phyloP scores from a whole-genome alignment of 2,888 invertebrate genomes.

The Coleophora flavipennella region DNA sequence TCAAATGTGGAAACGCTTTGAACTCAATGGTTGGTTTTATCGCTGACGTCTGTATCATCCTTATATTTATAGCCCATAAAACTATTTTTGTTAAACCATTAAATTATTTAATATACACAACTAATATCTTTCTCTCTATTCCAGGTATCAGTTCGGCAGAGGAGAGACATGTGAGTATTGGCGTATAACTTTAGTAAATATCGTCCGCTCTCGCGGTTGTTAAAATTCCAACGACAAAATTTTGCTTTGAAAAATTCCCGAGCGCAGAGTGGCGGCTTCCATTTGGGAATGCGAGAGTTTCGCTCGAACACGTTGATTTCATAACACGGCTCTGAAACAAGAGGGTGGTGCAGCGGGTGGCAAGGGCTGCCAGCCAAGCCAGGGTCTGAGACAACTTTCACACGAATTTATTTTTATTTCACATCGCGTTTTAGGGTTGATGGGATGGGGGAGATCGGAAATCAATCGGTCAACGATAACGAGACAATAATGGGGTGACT shows the following conservation, averaged over 20 bases:
- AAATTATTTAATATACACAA: too few relatives aligned
- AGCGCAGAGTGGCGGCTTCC: conserved; percentile 54
- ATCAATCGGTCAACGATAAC: too few relatives aligned
- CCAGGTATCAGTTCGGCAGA: conserved; percentile 70
- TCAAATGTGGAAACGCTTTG: too few relatives aligned
- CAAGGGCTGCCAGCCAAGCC: conserved; percentile 16
- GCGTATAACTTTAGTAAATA: conserved; percentile 49
- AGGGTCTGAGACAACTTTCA: background rate
- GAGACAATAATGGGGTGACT: too few relatives aligned
- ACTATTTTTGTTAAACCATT: too few relatives aligned
- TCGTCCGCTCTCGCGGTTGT: conserved; percentile 30
- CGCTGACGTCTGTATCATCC: too few relatives aligned
- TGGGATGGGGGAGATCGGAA: too few relatives aligned
- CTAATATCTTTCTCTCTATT: conserved; percentile 13
- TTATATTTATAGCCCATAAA: too few relatives aligned
- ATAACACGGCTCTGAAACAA: conserved; percentile 67
- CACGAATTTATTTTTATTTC: background rate
- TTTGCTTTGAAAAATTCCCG: conserved; percentile 58
- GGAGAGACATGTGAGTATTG: conserved; percentile 70
- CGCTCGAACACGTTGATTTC: conserved; percentile 72
- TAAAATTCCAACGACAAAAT: conserved; percentile 49
- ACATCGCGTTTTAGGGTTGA: too few relatives aligned
- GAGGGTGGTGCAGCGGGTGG: conserved; percentile 67
- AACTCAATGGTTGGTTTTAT: too few relatives aligned
- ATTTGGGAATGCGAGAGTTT: conserved; percentile 64